A percentile compares a stretch with the other conserved stretches of the same genome.
Evolutionary conservation across 2,797 vertebrate species (phyloP).

Genomic region (Decapterus maruadsi): DNA sequence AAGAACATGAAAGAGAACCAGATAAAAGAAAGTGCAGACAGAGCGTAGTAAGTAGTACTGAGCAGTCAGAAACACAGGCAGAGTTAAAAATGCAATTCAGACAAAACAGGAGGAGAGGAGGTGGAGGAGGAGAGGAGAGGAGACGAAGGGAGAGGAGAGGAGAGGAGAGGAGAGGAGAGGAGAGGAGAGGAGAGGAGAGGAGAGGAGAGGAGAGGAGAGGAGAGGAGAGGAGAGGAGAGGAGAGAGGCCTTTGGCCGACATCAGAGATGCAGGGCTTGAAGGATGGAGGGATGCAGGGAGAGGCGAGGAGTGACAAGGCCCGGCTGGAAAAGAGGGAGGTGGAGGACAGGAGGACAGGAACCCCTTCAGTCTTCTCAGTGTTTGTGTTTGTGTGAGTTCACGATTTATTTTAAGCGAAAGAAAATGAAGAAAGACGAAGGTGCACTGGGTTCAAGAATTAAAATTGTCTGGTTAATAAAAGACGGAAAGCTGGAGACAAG

Average conservation of each 20-base stretch:
- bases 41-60: constrained; percentile 17
- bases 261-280: constrained; percentile 34
- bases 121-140: background rate
- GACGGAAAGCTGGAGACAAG: constrained; percentile 53
- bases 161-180: background rate
- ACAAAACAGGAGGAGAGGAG: background rate
- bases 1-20: constrained; percentile 40
- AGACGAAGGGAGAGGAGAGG: background rate
- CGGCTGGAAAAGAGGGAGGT: constrained; percentile 42
- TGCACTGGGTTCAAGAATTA: constrained; percentile 63
- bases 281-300: constrained; percentile 53
- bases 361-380: constrained; percentile 44
- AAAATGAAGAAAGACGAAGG: constrained; percentile 44
- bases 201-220: background rate
- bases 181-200: background rate
- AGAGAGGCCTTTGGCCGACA: constrained; percentile 43
- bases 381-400: constrained; percentile 31
- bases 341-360: constrained; percentile 44
- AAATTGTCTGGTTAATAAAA: constrained; percentile 58
- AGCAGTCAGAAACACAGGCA: constrained; percentile 45
- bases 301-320: constrained; percentile 52
- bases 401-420: constrained; percentile 44
- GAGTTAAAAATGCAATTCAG: constrained; percentile 35
- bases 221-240: background rate
- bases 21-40: constrained; percentile 44